A percentile compares a stretch with the other conserved stretches of the same genome.
These are phyloP conservation scores for Lampropteryx suffumata DNA, from an alignment of 2,888 invertebrate species.

Conservation along the genomic window DNA sequence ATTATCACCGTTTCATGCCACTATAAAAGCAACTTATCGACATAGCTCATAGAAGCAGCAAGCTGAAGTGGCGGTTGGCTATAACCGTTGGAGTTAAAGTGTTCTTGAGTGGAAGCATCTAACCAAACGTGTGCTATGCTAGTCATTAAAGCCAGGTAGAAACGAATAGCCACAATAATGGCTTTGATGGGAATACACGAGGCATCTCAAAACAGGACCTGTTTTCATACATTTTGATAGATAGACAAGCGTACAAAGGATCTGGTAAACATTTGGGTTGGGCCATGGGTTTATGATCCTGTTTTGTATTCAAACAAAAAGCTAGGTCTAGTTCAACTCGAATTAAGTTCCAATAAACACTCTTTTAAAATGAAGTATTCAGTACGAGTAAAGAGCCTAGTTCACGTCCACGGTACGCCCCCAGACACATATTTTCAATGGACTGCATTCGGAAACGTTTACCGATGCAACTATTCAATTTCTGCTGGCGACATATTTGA, in stretches of 20 bases:
- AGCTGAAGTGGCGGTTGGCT: constrained; percentile 13
- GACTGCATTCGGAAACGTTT: constrained; percentile 19
- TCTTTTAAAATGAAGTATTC: constrained; percentile 19
- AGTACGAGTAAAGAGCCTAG: constrained; percentile 6
- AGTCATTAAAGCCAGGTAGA: constrained; percentile 3
- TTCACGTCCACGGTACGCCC: constrained; percentile 12
- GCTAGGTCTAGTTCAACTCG: no score
- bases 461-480: constrained; percentile 28
- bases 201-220: no score
- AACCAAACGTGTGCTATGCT: constrained; percentile 7
- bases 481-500: constrained; percentile 29
- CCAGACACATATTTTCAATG: constrained; percentile 14
- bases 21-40: not conserved
- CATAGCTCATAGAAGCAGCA: not conserved
- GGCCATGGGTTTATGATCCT: no score
- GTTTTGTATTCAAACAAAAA: no score
- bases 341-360: no score
- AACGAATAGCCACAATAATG: constrained; percentile 9
- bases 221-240: no score
- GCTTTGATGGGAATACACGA: not conserved
- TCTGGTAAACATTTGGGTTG: no score
- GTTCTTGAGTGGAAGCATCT: constrained; percentile 12
- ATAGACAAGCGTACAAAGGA: no score
- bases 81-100: constrained; percentile 13
- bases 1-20: not conserved